Evolutionary conservation across 2,113 vertebrate genomes (phyloP).

Genomic region (Plecturocebus donacophilus): DNA sequence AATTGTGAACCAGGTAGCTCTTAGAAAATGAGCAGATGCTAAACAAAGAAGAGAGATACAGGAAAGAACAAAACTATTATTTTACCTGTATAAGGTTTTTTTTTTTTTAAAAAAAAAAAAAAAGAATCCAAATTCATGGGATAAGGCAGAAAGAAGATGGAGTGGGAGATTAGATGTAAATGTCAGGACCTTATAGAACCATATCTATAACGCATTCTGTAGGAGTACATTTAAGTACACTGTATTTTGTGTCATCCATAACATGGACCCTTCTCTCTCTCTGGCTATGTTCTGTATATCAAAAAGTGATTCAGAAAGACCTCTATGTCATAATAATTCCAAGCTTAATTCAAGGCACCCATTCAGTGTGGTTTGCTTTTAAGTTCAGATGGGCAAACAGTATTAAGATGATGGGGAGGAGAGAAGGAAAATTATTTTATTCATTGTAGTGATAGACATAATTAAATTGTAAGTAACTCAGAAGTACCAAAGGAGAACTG

Average conservation of each 20-base stretch:
- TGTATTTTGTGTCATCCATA: conserved; percentile 17
- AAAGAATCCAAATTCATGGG: background rate
- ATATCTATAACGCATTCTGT: background rate
- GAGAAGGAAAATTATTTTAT: background rate
- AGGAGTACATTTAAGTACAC: background rate
- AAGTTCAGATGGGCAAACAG: background rate
- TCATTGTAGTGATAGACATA: conserved; percentile 48
- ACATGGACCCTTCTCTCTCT: background rate
- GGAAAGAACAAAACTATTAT: background rate
- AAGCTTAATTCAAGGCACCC: background rate
- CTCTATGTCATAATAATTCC: background rate
- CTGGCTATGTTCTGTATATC: background rate
- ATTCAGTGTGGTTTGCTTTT: conserved; percentile 24
- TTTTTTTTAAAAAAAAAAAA: background rate
- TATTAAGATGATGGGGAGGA: background rate
- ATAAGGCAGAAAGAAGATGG: background rate
- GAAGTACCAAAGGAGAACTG: conserved; percentile 46
- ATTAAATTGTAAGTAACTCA: conserved; percentile 62
- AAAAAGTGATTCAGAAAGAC: conserved; percentile 10
- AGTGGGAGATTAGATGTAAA: background rate
- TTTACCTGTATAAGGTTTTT: background rate
- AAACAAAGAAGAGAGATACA: background rate
- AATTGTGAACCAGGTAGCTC: background rate
- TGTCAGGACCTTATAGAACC: background rate
- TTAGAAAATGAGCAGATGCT: background rate